Evolutionary conservation across 2,888 invertebrate genomes (phyloP), one percentile per base, ranked within the genome.

Genomic region (Crocallis elinguaria): DNA sequence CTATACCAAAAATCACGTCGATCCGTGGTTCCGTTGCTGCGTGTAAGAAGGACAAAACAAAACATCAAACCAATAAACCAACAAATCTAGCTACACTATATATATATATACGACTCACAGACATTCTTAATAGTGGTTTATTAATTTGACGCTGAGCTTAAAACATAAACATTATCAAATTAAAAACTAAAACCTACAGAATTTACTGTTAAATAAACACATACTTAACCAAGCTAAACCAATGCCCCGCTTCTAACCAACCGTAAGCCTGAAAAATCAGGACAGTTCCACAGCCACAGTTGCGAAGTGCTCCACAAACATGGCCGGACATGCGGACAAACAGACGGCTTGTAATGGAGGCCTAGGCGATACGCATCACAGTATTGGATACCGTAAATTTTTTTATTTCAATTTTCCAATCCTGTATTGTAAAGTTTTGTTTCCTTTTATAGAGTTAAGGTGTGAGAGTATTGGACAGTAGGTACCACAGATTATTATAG

Each of bases 221-320:
- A 8, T 7, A 1, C 3, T 1, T 23, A 3, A 8, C 8, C 3
- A 29, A 16, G 16, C 0, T 16, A n/a, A 2, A 9, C 4, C 32
- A 7, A 16, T 8, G 33, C 33, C 12, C 41, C 7, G 17, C 29
- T 36, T 52, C 19, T 38, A n/a, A 9, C 6, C 6, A 1, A 3
- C 25, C n/a, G 25, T 39, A 57, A 48, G 49, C 36, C 51, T 49
- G 42, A 42, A 53, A 57, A 58, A 55, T 49, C 53, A 60, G 52
- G 13, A 56, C 39, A 46, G 49, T 33, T 45, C 21, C 38, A 36
- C 27, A 46, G 35, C 25, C 39, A 21, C 50, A 30, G 36, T 30
- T 29, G 17, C 42, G 59, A n/a, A 72, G 70, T 63, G 70, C 60
- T 63, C 39, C 11, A 55, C 71, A 71, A 71, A 71, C 53, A 70